Percentiles rank a stretch among this genome's conserved stretches.
Conservation (phyloP, 2,888 invertebrate species). For the Imbricaverruca yamaguchii region DNA sequence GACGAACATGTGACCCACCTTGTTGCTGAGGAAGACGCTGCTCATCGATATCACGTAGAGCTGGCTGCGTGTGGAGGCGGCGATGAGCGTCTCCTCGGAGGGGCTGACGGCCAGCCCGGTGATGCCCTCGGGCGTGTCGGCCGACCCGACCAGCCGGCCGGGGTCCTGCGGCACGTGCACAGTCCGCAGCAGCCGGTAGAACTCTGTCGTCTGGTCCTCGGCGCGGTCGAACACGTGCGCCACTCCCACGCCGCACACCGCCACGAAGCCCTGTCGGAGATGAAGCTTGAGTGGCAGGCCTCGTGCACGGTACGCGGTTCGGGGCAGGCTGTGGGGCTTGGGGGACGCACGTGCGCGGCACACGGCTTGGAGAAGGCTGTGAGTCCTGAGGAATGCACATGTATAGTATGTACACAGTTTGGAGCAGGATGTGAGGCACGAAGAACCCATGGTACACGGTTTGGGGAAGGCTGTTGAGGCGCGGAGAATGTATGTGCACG, state of each 20-base stretch:
- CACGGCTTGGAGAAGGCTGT: too few relatives aligned
- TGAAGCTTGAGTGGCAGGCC: too few relatives aligned
- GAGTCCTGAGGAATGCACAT: too few relatives aligned
- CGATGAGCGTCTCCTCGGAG: constrained; percentile 45
- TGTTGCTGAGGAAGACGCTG: constrained; percentile 43
- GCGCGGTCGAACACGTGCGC: constrained; percentile 6
- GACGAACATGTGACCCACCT: not conserved
- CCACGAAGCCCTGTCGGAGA: not conserved
- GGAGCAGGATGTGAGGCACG: too few relatives aligned
- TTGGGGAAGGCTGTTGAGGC: too few relatives aligned
- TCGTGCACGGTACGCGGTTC: too few relatives aligned
- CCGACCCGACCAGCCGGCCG: constrained; percentile 26
- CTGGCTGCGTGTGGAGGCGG: constrained; percentile 44
- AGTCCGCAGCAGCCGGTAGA: constrained; percentile 6
- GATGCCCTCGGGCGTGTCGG: constrained; percentile 37
- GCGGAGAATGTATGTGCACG: too few relatives aligned
- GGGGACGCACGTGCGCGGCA: too few relatives aligned
- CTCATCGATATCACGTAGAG: constrained; percentile 44
- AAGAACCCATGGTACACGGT: too few relatives aligned
- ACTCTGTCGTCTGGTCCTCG: constrained; percentile 10
- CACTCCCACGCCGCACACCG: constrained; percentile 3
- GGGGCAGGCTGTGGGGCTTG: too few relatives aligned
- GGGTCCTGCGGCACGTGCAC: constrained; percentile 7
- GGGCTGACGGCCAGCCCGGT: constrained; percentile 42
- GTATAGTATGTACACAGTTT: too few relatives aligned